A percentile compares a stretch with the other conserved stretches of the same genome.
Conservation (phyloP, 2,797 vertebrate species). For the Chaenodraco wilsoni region DNA sequence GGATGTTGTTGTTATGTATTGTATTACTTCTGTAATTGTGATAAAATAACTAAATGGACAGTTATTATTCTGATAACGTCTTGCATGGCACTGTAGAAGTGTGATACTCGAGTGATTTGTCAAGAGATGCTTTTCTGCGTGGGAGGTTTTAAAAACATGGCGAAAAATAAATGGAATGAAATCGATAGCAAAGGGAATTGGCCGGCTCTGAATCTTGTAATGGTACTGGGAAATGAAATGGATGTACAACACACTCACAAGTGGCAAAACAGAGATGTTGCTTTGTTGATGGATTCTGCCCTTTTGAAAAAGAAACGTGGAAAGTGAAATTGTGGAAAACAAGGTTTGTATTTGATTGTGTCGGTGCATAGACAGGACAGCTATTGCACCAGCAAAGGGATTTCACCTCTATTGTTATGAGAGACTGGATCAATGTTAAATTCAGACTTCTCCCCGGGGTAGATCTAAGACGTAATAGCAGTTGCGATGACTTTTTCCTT, state of each 20-base stretch:
- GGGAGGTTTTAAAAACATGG: constrained; percentile 74
- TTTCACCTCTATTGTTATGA: constrained; percentile 76
- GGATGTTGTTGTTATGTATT: background rate
- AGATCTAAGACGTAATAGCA: constrained; percentile 59
- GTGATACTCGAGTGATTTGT: constrained; percentile 70
- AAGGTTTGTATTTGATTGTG: constrained; percentile 77
- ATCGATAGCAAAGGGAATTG: constrained; percentile 81
- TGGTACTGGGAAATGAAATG: constrained; percentile 78
- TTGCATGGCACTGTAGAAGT: constrained; percentile 39
- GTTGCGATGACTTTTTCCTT: constrained; percentile 66
- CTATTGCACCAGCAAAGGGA: constrained; percentile 65
- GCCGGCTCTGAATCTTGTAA: constrained; percentile 71
- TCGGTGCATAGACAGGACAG: constrained; percentile 63
- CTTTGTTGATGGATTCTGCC: constrained; percentile 77
- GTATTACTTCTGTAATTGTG: constrained; percentile 18
- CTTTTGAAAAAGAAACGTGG: constrained; percentile 67
- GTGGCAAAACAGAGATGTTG: constrained; percentile 79
- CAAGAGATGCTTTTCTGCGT: constrained; percentile 70
- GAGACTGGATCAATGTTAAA: constrained; percentile 75
- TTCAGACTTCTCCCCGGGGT: constrained; percentile 63
- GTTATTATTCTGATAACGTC: constrained; percentile 51
- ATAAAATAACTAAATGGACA: constrained; percentile 31
- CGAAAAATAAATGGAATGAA: constrained; percentile 76
- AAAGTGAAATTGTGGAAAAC: constrained; percentile 72
- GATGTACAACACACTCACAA: constrained; percentile 76